A percentile compares a stretch with the other conserved stretches of the same genome.
phyloP scores from a whole-genome alignment of 2,888 invertebrate species.

The Scrobipalpa costella region DNA sequence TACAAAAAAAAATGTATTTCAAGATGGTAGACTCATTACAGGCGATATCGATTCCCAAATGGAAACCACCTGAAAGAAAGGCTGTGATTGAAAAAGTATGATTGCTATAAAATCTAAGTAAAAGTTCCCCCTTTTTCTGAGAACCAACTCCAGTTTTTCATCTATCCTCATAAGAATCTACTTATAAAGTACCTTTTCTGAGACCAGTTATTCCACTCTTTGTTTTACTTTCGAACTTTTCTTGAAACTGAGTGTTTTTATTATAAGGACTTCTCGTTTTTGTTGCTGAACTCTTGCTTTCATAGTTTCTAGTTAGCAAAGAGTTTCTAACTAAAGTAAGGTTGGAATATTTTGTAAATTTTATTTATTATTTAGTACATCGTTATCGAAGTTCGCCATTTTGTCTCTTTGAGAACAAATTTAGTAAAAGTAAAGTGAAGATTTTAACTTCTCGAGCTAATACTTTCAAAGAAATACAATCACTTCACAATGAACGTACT shows the following conservation, averaged over 20 bases:
- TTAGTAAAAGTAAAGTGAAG: too few species aligned
- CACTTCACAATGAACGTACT: too few species aligned
- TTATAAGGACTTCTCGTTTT: conserved; percentile 10
- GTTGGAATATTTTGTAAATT: not conserved
- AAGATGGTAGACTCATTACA: too few species aligned
- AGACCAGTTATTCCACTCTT: not conserved
- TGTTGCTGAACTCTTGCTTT: conserved; percentile 15
- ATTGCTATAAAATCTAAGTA: not conserved
- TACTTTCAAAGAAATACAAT: too few species aligned
- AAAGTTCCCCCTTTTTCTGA: not conserved
- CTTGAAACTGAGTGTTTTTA: conserved; percentile 6
- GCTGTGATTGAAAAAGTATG: too few species aligned
- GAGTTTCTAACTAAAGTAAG: conserved; percentile 2
- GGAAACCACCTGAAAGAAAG: too few species aligned
- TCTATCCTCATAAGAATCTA: conserved; percentile 2
- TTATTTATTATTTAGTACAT: not conserved
- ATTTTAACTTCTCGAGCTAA: too few species aligned
- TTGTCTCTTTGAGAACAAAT: not conserved
- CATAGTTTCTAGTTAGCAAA: conserved; percentile 8
- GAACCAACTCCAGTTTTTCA: conserved; percentile 1
- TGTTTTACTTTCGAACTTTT: conserved; percentile 11
- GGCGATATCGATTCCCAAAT: too few species aligned
- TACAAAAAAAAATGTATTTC: too few species aligned
- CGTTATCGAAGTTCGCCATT: not conserved
- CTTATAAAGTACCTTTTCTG: conserved; percentile 3